Evolutionary conservation across 2,888 invertebrate genomes (phyloP), one percentile per base, ranked within the genome.

Genomic region (Chrysolina oricalcia): DNA sequence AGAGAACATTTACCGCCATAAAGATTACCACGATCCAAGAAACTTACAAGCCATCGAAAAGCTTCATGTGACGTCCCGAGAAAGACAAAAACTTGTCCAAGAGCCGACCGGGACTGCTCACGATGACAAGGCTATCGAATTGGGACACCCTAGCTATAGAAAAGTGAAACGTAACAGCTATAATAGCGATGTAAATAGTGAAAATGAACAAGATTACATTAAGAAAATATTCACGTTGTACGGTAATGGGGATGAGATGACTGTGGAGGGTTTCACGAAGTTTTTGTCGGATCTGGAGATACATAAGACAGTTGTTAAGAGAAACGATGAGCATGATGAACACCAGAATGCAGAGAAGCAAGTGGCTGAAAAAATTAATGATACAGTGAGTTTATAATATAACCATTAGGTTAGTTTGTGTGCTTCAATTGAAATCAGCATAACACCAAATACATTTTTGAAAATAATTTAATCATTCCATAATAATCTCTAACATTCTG

Each of bases 251-350:
- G 90, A 90, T 8, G 91, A 90, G 50, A 91, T 93, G 88, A 92
- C 92, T 11, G 91, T 94, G 79, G 91, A 91, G 5, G 93, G 93
- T n/a, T 95, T 96, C 82, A 92, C 93, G 79, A 91, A 88, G 70
- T 91, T 95, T 89, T 89, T 95, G 11, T 89, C 90, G 68, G 91
- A 84, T 78, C 80, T 86, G 72, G 75, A 86, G 81, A 75, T 79
- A 21, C 46, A 62, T 17, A 65, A 74, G 66, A 17, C 64, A 11
- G 68, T 76, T 27, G 68, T 71, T 13, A 73, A 74, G 56, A 23
- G 59, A 59, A 59, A 59, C 6, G 23, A 15, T 13, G 59, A 59
- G 23, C 59, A 59, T 27, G 59, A 59, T 27, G 17, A 17, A 11
- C 11, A 53, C 11, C 59, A 13, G 23, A 23, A 59, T n/a, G 11